Percentiles rank a stretch among this genome's conserved stretches.
These are phyloP conservation scores for Montipora capitata DNA, from an alignment of 92 coral and sea anemone species.

Conservation along the genomic window DNA sequence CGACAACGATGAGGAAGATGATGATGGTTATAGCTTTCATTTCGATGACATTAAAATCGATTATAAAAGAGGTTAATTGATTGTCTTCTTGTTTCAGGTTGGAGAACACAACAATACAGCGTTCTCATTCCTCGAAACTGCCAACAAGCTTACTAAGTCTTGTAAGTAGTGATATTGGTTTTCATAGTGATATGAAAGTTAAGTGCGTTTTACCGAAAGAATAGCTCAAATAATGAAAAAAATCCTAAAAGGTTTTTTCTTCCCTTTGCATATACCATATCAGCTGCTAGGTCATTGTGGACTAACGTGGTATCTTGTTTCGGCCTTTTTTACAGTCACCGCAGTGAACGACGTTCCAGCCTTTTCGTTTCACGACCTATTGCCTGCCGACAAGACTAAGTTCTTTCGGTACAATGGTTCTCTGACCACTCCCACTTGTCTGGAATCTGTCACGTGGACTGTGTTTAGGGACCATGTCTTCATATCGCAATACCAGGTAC, in stretches of 20 bases:
- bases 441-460: constrained; percentile 43
- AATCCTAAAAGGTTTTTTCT: no score
- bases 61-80: neutral
- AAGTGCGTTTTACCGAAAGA: no score
- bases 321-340: neutral
- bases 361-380: neutral
- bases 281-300: no score
- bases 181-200: no score
- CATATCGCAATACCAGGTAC: constrained; percentile 44
- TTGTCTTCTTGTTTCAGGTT: neutral
- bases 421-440: constrained; percentile 32
- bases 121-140: constrained; percentile 14
- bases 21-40: neutral
- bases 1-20: neutral
- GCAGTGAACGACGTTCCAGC: neutral
- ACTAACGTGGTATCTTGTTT: no score
- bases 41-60: neutral
- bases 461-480: constrained; percentile 24
- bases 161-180: no score
- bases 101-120: constrained; percentile 4
- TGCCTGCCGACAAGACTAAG: constrained; percentile 23
- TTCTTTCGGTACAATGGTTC: constrained; percentile 52
- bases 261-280: no score
- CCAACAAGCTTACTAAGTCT: neutral
- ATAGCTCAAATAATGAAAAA: no score